Percentiles rank a stretch among this genome's conserved stretches.
Evolutionary conservation across 2,113 vertebrate genomes (phyloP).

Genomic region (Vimba vimba): DNA sequence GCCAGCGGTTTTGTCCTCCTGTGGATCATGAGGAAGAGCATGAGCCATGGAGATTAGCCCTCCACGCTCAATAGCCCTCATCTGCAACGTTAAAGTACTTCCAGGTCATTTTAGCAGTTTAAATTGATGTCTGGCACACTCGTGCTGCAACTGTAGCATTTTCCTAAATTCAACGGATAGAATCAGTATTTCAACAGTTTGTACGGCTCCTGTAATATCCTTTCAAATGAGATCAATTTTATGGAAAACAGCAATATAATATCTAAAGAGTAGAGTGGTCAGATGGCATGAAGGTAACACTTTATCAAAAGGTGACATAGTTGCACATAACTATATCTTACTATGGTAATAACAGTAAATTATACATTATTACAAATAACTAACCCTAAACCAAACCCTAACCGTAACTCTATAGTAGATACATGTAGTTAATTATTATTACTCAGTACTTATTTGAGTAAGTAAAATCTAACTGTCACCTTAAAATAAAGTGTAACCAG

Average conservation of each 20-base stretch:
- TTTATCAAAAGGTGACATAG: no score
- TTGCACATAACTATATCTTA: no score
- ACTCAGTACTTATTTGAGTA: no score
- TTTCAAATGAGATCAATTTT: background rate
- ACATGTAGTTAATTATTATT: no score
- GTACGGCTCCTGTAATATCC: background rate
- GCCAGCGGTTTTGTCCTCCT: constrained; percentile 3
- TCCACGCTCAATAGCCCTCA: constrained; percentile 24
- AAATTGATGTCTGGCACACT: background rate
- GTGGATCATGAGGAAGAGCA: constrained; percentile 9
- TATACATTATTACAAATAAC: no score
- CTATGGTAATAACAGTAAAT: no score
- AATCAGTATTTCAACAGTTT: background rate
- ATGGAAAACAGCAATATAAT: background rate
- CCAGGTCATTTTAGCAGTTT: constrained; percentile 14
- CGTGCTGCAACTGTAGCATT: background rate
- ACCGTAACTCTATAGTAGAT: no score
- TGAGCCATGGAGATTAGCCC: constrained; percentile 26
- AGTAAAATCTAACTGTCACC: no score
- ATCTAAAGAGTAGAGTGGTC: background rate
- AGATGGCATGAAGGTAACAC: background rate
- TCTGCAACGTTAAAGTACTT: constrained; percentile 8
- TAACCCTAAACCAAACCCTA: no score
- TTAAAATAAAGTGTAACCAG: no score
- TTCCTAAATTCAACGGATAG: background rate